These are phyloP conservation scores for Carlito syrichta DNA, from an alignment of 2,113 vertebrate genomes.

Conservation along the genomic window DNA sequence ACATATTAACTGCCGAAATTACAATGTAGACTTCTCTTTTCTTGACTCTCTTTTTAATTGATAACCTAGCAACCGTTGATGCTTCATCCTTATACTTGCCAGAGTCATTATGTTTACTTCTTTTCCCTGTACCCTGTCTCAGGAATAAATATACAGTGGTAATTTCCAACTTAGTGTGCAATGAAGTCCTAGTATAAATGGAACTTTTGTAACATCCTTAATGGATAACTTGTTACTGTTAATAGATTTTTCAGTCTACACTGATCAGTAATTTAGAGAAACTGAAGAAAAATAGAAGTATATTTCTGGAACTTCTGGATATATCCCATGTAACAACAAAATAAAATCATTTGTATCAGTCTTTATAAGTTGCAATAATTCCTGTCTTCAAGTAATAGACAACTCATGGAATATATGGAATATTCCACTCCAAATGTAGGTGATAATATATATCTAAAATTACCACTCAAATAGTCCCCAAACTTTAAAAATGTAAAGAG, in stretches of 20 bases:
- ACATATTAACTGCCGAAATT: not conserved
- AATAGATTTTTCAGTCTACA: not conserved
- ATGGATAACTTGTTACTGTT: not conserved
- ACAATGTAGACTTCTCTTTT: not conserved
- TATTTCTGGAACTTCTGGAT: not conserved
- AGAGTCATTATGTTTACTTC: not conserved
- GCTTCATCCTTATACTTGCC: rapidly evolving
- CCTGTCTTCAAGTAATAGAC: not conserved
- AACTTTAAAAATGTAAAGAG: not conserved
- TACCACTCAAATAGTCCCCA: not conserved
- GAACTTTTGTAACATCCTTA: not conserved
- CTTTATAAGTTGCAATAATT: not conserved
- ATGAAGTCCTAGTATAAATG: not conserved
- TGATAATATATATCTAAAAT: not conserved
- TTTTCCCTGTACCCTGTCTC: not conserved
- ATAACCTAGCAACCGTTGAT: not conserved
- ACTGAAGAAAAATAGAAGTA: not conserved
- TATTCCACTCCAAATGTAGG: not conserved
- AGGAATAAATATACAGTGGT: not conserved
- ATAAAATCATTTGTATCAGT: not conserved
- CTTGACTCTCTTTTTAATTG: not conserved
- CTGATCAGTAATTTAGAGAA: not conserved
- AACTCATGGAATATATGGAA: not conserved
- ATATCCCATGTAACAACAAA: not conserved
- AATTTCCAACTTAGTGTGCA: not conserved